phyloP scores from a whole-genome alignment of 2,113 vertebrate genomes.

The Struthio camelus region DNA sequence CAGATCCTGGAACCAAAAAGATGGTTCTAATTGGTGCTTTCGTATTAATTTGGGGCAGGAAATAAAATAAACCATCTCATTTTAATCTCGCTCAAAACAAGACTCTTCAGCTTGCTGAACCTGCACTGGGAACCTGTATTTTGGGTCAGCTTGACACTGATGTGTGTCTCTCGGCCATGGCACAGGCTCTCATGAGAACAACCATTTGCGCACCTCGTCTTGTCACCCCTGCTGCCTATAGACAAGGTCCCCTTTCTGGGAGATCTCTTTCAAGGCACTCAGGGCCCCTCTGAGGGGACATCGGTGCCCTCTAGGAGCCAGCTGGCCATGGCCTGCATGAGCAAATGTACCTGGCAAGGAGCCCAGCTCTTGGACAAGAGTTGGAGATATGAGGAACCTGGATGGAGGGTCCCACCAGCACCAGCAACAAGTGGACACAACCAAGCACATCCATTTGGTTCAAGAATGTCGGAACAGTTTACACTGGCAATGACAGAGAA shows the following conservation, averaged over 20 bases:
- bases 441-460: not conserved
- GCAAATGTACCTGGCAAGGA: not conserved
- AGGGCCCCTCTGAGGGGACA: accelerated
- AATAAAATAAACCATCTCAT: not conserved
- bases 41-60: not conserved
- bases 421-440: not conserved
- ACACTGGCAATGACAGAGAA: not conserved
- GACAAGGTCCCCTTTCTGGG: not conserved
- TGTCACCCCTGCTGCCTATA: not conserved
- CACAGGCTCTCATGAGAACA: no score
- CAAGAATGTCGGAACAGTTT: not conserved
- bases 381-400: not conserved
- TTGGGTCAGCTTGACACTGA: not conserved
- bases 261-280: not conserved
- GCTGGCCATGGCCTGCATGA: not conserved
- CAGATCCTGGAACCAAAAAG: not conserved
- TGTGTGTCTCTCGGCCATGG: not conserved
- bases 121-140: not conserved
- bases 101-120: not conserved
- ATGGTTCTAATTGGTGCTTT: not conserved
- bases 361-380: not conserved
- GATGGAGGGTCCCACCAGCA: not conserved
- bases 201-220: not conserved
- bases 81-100: not conserved
- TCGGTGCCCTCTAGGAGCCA: not conserved